Evolutionary conservation across 1,140 invertebrate genomes (phyloP), one percentile per base, ranked within the genome.

Genomic region (Telenomus remus): DNA sequence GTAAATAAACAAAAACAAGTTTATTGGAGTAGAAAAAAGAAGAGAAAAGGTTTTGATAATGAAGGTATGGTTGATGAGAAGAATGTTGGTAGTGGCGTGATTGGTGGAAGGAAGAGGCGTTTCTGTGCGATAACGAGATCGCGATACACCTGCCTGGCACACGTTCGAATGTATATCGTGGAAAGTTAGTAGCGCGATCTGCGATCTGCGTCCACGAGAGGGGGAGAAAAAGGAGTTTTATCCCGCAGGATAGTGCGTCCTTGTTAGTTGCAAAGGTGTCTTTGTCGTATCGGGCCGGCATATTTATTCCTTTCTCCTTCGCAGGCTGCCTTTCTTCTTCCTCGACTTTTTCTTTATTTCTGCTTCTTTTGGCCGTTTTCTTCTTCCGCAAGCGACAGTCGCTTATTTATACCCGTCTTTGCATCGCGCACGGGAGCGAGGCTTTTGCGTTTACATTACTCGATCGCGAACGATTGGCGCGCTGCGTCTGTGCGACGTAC

Each of bases 331-430:
- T 84, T 83, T 83, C 73, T 84, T 83, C 81, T 81, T 79, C 80
- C 79, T 80, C 79, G 57, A 68, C 76, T 82, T 80, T 79, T 82
- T 85, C 82, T 86, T 86, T 84, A 84, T 84, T 86, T 85, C 80
- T 83, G 79, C n/a, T 87, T 81, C 81, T 86, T 86, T 87, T 87
- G 83, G 71, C 84, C 83, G 83, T 87, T 86, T 87, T 87, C 84
- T 87, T 84, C 84, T 87, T 86, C 85, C 85, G 86, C 85, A 88
- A 87, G 85, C 84, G 86, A 87, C 86, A 88, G 86, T 83, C 85
- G 83, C 84, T 88, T 88, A 88, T 88, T 88, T 88, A 88, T 88
- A 88, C 84, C 84, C 82, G 83, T 85, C 85, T 87, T 87, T 86
- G 85, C 85, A 88, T 88, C 83, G 85, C 83, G 85, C 81, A 82